Percentiles rank a stretch among this genome's conserved stretches.
phyloP scores from a whole-genome alignment of 2,888 invertebrate species.

The Macrophya alboannulata region DNA sequence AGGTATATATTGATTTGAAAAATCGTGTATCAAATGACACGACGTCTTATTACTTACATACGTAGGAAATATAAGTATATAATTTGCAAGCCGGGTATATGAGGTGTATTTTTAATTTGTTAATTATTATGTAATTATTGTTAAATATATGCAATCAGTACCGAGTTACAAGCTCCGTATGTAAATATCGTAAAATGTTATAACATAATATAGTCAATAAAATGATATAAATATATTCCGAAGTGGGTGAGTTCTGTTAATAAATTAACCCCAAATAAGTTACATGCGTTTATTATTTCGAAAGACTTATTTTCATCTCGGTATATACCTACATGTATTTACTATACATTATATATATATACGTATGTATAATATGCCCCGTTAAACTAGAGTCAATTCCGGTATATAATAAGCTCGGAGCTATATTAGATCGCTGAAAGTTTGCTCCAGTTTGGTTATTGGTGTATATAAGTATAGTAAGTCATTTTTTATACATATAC shows the following conservation, averaged over 20 bases:
- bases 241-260: not conserved
- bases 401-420: slow-evolving; percentile 1
- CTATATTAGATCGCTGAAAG: slow-evolving; percentile 8
- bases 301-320: not conserved
- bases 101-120: not conserved
- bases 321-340: too few species aligned
- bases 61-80: not conserved
- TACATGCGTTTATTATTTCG: not conserved
- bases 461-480: not conserved
- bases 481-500: not conserved
- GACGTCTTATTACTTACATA: too few species aligned
- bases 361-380: too few species aligned
- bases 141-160: slow-evolving; percentile 25
- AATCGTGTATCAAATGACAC: too few species aligned
- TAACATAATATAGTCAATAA: not conserved
- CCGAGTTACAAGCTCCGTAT: not conserved
- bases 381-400: not conserved
- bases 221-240: not conserved
- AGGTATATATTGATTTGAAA: too few species aligned
- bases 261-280: not conserved
- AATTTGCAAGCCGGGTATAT: not conserved
- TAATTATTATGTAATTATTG: slow-evolving; percentile 28
- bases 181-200: not conserved
- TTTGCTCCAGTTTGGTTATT: not conserved
- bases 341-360: too few species aligned